Evolutionary conservation across 2,888 invertebrate species (phyloP), one percentile per base, ranked within the genome.

Genomic region (Sinelater perroti): DNA sequence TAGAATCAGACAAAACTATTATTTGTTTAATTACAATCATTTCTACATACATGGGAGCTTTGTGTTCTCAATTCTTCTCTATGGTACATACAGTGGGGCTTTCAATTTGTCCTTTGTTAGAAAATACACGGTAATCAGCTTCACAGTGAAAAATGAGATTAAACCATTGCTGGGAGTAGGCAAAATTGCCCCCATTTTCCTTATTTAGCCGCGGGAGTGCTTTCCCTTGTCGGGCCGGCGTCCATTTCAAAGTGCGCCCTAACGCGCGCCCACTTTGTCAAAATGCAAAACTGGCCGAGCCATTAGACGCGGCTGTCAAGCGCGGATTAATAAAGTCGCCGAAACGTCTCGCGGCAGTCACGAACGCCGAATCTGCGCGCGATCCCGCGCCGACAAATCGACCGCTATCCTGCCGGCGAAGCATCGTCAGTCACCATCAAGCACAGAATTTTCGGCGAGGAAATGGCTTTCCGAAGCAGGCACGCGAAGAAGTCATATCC

Each of bases 401-500:
- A n/a, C 26, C 28, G 40, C 35, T 50, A 50, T 28, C 38, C 28
- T 28, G 16, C 30, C 14, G 36, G 36, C 26, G 38, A 50, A 38
- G 11, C 18, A 45, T 45, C 31, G 45, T 45, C 50, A 28, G 50
- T 50, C 38, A 30, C 38, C 38, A 50, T 38, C 11, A 26, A 31
- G 42, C 24, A 47, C 35, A 47, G 35, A 35, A 49, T 14, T 42
- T 42, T 17, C 16, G 42, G 42, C 36, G 18, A 50, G 50, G 50
- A 50, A 50, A 50, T 40, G 38, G 38, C 40, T 50, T 49, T 50
- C 13, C 36, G 24, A 50, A 36, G 28, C 14, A 26, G 28, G 30
- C 50, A 50, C 50, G 50, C 50, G 24, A 50, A 50, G 38, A 38
- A 50, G 50, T 38, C 50, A 50, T 50, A 38, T 40, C 30, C 36